Evolutionary conservation across 2,888 invertebrate genomes (phyloP).

Genomic region (Rugalucina vietnamica): DNA sequence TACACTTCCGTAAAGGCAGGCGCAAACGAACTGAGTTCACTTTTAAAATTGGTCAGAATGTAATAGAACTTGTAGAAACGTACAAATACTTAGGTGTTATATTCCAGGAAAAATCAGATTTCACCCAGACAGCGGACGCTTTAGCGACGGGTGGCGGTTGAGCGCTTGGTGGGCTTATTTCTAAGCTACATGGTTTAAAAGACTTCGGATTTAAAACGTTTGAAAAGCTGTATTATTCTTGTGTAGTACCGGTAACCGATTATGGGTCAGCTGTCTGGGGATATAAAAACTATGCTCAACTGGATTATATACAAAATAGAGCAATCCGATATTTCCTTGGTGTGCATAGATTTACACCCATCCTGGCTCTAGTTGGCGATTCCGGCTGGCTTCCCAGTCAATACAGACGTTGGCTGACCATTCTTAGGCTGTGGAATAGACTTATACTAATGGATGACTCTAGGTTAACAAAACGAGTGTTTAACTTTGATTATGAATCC

Average conservation of each 20-base stretch:
- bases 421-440: not conserved
- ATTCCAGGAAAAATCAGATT: too few species aligned
- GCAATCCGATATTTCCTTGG: constrained; percentile 47
- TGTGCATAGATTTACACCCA: constrained; percentile 35
- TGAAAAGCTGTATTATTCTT: not conserved
- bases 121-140: not conserved
- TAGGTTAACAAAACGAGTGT: constrained; percentile 12
- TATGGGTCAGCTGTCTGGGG: constrained; percentile 18
- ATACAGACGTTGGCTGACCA: not conserved
- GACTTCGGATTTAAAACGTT: constrained; percentile 26
- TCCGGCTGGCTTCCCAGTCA: constrained; percentile 3
- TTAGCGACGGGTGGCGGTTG: not conserved
- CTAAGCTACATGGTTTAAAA: constrained; percentile 24
- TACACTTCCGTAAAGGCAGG: too few species aligned
- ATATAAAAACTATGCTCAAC: not conserved
- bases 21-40: too few species aligned
- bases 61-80: too few species aligned
- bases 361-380: constrained; percentile 29
- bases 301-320: constrained; percentile 42
- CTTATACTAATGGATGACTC: not conserved
- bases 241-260: not conserved
- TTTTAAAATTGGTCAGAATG: too few species aligned
- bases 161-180: constrained; percentile 11
- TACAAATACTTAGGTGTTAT: too few species aligned
- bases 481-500: constrained; percentile 10